Evolutionary conservation across 2,113 vertebrate genomes (phyloP).

Genomic region (Nycticebus coucang): DNA sequence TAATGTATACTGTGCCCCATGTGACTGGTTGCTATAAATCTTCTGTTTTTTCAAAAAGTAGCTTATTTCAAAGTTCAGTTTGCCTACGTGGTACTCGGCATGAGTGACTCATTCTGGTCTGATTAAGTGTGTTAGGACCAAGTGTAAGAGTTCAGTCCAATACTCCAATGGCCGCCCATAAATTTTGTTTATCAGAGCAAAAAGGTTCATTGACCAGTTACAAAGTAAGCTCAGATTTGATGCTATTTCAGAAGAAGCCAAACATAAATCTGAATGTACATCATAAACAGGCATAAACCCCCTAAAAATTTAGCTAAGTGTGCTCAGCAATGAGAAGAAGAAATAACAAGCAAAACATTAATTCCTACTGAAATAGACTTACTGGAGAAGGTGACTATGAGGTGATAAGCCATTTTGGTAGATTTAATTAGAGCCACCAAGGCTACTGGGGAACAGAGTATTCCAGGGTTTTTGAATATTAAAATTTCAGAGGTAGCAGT

Average conservation of each 20-base stretch:
- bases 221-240: neutral
- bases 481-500: neutral
- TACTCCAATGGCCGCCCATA: neutral
- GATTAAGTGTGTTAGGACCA: neutral
- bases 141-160: no score
- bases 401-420: neutral
- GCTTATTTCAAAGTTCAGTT: neutral
- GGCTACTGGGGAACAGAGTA: neutral
- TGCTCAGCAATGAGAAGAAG: neutral
- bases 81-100: neutral
- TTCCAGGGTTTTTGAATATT: neutral
- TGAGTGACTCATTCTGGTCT: neutral
- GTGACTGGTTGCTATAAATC: neutral
- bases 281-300: neutral
- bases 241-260: neutral
- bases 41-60: neutral
- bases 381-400: neutral
- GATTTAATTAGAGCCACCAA: neutral
- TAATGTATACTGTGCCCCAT: neutral
- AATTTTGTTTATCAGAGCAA: neutral
- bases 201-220: neutral
- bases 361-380: neutral
- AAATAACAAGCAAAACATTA: neutral
- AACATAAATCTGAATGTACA: neutral
- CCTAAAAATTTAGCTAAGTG: neutral